Evolutionary conservation across 2,888 invertebrate species (phyloP).

Genomic region (Tetanocera ferruginea): DNA sequence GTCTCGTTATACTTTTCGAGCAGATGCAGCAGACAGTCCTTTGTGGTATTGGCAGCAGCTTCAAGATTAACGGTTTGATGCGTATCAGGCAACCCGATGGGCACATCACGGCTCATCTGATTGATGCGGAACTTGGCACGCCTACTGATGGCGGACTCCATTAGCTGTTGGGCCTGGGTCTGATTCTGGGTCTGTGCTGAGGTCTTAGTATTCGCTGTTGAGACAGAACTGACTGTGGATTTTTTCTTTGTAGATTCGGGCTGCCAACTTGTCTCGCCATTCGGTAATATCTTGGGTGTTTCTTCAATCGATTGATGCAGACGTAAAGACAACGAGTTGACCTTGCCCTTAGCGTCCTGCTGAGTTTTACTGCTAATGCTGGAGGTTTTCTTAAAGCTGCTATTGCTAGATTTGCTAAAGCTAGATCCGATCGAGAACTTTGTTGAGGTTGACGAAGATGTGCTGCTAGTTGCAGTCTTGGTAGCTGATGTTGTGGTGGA

Average conservation of each 20-base stretch:
- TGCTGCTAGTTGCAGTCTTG: conserved; percentile 40
- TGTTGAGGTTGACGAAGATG: conserved; percentile 43
- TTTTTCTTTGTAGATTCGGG: conserved; percentile 41
- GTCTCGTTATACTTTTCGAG: conserved; percentile 81
- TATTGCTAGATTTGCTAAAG: conserved; percentile 45
- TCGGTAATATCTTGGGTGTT: conserved; percentile 60
- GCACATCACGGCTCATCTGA: conserved; percentile 80
- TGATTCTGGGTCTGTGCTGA: neutral
- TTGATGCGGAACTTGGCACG: conserved; percentile 77
- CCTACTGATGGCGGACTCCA: conserved; percentile 67
- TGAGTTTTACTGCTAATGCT: conserved; percentile 25
- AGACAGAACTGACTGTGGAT: conserved; percentile 44
- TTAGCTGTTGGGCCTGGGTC: neutral
- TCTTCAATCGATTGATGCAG: conserved; percentile 68
- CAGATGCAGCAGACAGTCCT: conserved; percentile 81
- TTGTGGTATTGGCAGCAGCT: conserved; percentile 78
- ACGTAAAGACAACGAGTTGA: conserved; percentile 60
- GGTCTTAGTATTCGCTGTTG: conserved; percentile 49
- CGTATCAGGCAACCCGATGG: conserved; percentile 75
- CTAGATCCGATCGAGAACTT: conserved; percentile 47
- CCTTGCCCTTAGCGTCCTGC: conserved; percentile 46
- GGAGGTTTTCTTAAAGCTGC: conserved; percentile 31
- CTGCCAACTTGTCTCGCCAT: conserved; percentile 48
- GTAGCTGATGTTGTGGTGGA: conserved; percentile 49
- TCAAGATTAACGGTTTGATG: conserved; percentile 72